Conservation (phyloP, 37 sponge, comb jelly and placozoan genomes). For the Lycopodina hypogea region DNA sequence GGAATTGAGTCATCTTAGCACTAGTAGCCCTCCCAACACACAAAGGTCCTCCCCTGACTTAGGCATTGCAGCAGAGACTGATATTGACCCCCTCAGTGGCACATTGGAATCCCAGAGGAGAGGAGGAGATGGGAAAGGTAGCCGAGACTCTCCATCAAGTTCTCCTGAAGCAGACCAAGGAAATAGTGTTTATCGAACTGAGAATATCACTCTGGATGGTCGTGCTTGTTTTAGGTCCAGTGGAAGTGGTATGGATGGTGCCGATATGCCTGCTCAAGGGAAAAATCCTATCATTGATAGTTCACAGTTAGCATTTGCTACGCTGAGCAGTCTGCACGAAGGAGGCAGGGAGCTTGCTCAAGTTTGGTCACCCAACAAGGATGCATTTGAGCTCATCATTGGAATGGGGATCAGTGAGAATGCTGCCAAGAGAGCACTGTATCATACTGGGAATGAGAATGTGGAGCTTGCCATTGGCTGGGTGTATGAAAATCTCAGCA, state of each 20-base stretch:
- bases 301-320: slow-evolving; percentile 14
- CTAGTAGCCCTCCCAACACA: background rate
- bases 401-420: slow-evolving; percentile 77
- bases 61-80: slow-evolving; percentile 18
- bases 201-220: slow-evolving; percentile 11
- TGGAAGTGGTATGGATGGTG: background rate
- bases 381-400: slow-evolving; percentile 39
- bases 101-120: background rate
- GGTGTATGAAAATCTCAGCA: slow-evolving; percentile 71
- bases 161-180: background rate
- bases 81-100: slow-evolving; percentile 1
- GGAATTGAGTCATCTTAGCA: background rate
- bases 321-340: slow-evolving; percentile 23
- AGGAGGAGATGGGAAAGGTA: background rate
- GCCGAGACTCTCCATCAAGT: background rate
- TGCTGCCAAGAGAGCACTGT: slow-evolving; percentile 65
- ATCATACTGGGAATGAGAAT: slow-evolving; percentile 56
- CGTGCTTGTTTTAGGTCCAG: background rate
- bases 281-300: background rate
- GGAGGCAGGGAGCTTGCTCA: background rate
- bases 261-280: too few species aligned
- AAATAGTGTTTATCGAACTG: background rate
- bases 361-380: slow-evolving; percentile 33
- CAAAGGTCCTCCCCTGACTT: slow-evolving; percentile 20
- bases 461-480: slow-evolving; percentile 63